Percentiles rank a stretch among this genome's conserved stretches.
These are phyloP conservation scores for Dryobotodes eremita DNA, from an alignment of 2,888 invertebrate species.

Conservation along the genomic window DNA sequence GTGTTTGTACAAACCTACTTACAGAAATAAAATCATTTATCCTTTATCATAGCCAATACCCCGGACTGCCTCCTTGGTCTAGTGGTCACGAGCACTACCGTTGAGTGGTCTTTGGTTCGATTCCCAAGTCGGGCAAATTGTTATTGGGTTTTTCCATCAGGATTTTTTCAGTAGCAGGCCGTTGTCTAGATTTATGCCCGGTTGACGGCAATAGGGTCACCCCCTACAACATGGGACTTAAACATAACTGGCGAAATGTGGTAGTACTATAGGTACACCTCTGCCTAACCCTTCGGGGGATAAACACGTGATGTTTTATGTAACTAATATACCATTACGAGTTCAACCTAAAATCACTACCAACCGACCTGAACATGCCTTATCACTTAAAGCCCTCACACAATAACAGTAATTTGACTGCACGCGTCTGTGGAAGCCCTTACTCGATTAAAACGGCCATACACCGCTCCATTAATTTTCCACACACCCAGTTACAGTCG, in stretches of 20 bases:
- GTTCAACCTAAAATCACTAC: not conserved
- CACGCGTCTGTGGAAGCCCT: constrained; percentile 31
- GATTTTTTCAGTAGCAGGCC: not conserved
- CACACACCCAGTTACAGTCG: constrained; percentile 18
- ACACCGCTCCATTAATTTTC: constrained; percentile 44
- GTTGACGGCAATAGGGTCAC: not conserved
- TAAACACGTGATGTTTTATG: too few species aligned
- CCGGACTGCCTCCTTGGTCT: not conserved
- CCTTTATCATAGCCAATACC: too few species aligned
- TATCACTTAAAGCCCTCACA: constrained; percentile 17
- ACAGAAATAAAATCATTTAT: too few species aligned
- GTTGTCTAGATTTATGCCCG: not conserved
- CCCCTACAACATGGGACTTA: not conserved
- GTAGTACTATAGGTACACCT: not conserved
- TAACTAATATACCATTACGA: not conserved
- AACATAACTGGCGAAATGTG: not conserved
- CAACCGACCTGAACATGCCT: not conserved
- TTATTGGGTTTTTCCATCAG: not conserved
- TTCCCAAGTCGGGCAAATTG: not conserved
- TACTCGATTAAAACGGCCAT: constrained; percentile 42
- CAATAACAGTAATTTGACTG: constrained; percentile 42
- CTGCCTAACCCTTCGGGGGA: not conserved
- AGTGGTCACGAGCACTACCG: not conserved
- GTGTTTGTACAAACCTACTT: too few species aligned
- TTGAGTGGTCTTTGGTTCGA: not conserved